Conservation (phyloP, 2,113 vertebrate genomes). For the Falco punctatus region DNA sequence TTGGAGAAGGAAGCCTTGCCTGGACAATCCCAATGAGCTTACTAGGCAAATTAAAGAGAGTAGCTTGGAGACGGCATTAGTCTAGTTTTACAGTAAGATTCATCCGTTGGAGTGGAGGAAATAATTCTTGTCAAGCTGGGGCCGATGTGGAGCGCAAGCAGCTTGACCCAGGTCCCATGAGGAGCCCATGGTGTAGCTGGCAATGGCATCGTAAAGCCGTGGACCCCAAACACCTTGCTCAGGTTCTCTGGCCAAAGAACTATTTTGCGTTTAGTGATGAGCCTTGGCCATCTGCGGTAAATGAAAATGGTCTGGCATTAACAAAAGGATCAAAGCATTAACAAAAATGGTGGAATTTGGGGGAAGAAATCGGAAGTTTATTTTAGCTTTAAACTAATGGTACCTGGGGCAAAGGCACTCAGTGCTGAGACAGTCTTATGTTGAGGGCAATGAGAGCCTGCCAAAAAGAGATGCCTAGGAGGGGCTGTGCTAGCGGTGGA, state of each 20-base stretch:
- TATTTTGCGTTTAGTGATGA: background rate
- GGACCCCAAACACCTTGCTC: background rate
- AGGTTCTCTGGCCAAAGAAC: background rate
- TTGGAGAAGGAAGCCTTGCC: background rate
- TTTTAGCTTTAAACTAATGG: background rate
- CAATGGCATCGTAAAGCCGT: background rate
- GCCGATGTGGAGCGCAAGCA: fast-evolving
- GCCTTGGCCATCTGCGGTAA: background rate
- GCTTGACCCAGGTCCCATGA: background rate
- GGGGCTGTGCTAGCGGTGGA: background rate
- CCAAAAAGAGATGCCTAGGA: background rate
- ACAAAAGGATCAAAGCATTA: background rate
- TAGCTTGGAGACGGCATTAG: background rate
- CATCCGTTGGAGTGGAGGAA: background rate
- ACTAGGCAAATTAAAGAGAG: background rate
- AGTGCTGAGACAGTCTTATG: background rate
- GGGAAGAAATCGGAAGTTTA: background rate
- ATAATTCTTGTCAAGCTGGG: background rate
- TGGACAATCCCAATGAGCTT: background rate
- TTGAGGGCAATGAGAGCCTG: background rate
- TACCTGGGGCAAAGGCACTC: background rate
- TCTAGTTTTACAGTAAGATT: background rate
- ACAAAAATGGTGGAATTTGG: background rate
- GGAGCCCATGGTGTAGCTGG: background rate
- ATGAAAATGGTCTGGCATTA: background rate